phyloP scores from a whole-genome alignment of 2,113 vertebrate species.

The Perca flavescens region DNA sequence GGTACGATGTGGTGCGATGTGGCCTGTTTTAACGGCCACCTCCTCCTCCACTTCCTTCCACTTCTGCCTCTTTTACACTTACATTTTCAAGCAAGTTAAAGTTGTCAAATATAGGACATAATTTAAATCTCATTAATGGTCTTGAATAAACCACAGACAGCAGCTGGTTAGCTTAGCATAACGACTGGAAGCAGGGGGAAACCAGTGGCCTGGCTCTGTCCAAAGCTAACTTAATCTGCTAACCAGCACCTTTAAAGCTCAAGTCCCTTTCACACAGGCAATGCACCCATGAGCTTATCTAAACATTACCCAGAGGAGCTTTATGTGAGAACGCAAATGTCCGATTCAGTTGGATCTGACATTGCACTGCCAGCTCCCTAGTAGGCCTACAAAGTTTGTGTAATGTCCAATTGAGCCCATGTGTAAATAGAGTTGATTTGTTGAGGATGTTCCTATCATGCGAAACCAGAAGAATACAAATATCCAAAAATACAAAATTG shows the following conservation, averaged over 20 bases:
- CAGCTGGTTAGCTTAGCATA: background rate
- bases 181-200: background rate
- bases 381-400: no score
- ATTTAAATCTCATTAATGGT: background rate
- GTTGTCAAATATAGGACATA: background rate
- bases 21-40: conserved; percentile 54
- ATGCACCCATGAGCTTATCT: no score
- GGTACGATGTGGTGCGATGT: conserved; percentile 48
- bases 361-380: no score
- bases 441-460: no score
- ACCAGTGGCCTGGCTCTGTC: background rate
- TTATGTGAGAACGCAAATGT: no score
- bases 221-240: background rate
- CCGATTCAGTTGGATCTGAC: no score
- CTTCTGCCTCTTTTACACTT: conserved; percentile 2
- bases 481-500: no score
- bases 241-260: background rate
- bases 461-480: no score
- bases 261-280: no score
- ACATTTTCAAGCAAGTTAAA: conserved; percentile 19
- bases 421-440: no score
- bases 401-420: no score
- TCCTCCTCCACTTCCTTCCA: conserved; percentile 46
- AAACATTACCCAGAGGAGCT: no score
- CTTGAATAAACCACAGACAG: background rate